Percentiles rank a stretch among this genome's conserved stretches.
Conservation (phyloP, 2,113 vertebrate species). For the Xenopus borealis region DNA sequence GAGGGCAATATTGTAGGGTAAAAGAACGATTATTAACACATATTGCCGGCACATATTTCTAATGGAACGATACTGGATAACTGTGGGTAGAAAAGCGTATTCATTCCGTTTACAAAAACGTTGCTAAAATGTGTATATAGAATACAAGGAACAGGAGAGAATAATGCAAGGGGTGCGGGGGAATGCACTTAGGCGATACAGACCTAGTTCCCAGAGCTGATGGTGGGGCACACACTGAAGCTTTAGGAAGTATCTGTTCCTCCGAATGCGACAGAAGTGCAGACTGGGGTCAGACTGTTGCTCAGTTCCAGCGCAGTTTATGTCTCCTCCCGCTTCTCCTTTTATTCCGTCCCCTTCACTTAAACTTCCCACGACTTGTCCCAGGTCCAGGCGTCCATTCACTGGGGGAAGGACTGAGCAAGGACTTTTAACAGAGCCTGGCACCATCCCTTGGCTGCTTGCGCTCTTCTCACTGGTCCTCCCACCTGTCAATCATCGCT, state of each 20-base stretch:
- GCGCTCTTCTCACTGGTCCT: slow-evolving; percentile 70
- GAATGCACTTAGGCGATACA: neutral
- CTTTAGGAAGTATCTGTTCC: neutral
- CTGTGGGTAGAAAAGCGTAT: no score
- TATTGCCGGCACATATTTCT: no score
- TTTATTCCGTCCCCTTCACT: slow-evolving; percentile 41
- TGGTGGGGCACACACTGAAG: neutral
- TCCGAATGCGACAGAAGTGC: neutral
- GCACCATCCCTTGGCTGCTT: slow-evolving; percentile 63
- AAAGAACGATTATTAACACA: no score
- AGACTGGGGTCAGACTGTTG: neutral
- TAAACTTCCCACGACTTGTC: slow-evolving; percentile 55
- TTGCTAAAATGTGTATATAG: no score
- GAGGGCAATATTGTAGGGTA: no score
- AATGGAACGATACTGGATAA: no score
- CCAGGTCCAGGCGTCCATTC: slow-evolving; percentile 77
- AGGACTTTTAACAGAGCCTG: slow-evolving; percentile 86
- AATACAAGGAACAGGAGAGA: no score
- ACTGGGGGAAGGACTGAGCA: slow-evolving; percentile 65
- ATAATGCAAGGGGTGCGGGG: no score
- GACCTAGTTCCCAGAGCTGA: neutral
- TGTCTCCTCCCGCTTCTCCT: no score
- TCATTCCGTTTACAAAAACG: no score
- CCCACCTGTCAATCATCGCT: slow-evolving; percentile 80
- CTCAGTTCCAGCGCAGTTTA: no score